Evolutionary conservation across 2,113 vertebrate genomes (phyloP).

Genomic region (Macquaria australasica): DNA sequence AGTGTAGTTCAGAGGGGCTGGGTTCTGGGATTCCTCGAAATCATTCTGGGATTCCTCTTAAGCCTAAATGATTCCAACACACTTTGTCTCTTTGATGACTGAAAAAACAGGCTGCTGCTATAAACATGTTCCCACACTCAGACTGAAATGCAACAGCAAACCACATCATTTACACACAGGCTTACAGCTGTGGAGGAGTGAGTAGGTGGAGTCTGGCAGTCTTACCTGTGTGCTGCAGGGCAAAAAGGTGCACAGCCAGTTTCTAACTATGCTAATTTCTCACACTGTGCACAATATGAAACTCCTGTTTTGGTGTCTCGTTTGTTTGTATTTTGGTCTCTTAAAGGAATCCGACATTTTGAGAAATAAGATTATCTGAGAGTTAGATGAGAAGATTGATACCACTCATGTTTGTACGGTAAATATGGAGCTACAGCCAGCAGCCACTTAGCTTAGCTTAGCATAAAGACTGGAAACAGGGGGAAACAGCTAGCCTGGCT

Average conservation of each 20-base stretch:
- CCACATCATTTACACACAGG: constrained; percentile 2
- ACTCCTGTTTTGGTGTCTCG: neutral
- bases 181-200: neutral
- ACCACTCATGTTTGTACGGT: neutral
- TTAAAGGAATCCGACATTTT: neutral
- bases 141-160: neutral
- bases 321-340: neutral
- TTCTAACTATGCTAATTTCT: neutral
- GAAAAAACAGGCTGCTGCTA: neutral
- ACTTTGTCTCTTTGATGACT: neutral
- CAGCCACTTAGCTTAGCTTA: no score
- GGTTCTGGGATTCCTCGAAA: neutral
- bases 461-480: no score
- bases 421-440: no score
- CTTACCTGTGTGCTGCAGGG: neutral
- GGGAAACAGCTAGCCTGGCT: no score
- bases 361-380: no score
- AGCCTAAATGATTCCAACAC: neutral
- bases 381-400: neutral
- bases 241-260: neutral
- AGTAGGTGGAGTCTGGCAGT: neutral
- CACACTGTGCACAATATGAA: neutral
- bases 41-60: neutral
- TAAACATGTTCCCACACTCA: neutral
- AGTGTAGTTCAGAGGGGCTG: neutral